Conservation (phyloP, 2,797 vertebrate genomes). For the Danio choprae region DNA sequence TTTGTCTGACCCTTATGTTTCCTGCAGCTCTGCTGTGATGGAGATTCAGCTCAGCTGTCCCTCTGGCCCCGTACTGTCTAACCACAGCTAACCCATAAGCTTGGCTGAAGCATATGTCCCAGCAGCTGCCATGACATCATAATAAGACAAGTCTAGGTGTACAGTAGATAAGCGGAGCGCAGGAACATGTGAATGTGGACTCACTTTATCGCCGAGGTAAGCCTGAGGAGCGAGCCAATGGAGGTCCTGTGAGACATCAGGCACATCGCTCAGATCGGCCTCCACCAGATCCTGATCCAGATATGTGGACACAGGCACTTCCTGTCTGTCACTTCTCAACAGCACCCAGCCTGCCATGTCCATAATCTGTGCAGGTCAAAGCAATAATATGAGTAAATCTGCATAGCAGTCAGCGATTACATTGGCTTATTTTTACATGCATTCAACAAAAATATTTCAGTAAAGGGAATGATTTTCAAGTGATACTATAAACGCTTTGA, state of each 20-base stretch:
- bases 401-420: neutral
- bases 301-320: slow-evolving; percentile 76
- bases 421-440: neutral
- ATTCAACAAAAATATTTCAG: neutral
- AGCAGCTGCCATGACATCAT: slow-evolving; percentile 17
- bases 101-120: slow-evolving; percentile 1
- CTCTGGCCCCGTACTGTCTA: slow-evolving; percentile 42
- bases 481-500: neutral
- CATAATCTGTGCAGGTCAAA: slow-evolving; percentile 74
- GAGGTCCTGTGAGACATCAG: slow-evolving; percentile 88
- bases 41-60: slow-evolving; percentile 5
- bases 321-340: slow-evolving; percentile 85
- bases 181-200: slow-evolving; percentile 17
- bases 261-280: slow-evolving; percentile 84
- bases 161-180: neutral
- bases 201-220: slow-evolving; percentile 92
- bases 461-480: neutral
- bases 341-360: slow-evolving; percentile 90
- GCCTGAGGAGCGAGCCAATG: slow-evolving; percentile 89
- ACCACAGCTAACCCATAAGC: slow-evolving; percentile 6
- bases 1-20: slow-evolving; percentile 30
- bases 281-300: slow-evolving; percentile 77
- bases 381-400: neutral
- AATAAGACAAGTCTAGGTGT: neutral
- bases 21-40: neutral